These are phyloP conservation scores for Ornithoptera alexandrae DNA, from an alignment of 2,888 invertebrate genomes.

Conservation along the genomic window DNA sequence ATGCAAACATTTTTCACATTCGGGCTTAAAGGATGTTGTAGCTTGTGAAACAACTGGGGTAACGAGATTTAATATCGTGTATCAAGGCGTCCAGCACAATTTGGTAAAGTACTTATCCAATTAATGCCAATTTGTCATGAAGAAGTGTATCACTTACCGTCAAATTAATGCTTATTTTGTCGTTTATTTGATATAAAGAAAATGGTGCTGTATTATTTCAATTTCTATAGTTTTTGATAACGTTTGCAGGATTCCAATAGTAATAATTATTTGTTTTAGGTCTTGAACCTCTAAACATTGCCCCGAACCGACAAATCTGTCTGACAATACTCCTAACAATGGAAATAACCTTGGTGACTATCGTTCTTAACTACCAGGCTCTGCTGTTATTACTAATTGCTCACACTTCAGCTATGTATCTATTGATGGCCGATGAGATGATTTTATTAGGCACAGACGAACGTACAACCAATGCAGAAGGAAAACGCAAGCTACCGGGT, in stretches of 20 bases:
- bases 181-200: too few species aligned
- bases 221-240: too few species aligned
- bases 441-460: slow-evolving; percentile 42
- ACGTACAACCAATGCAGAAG: slow-evolving; percentile 38
- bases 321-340: slow-evolving; percentile 42
- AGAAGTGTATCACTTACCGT: too few species aligned
- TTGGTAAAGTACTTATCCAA: too few species aligned
- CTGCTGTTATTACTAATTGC: slow-evolving; percentile 56
- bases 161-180: too few species aligned
- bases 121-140: too few species aligned
- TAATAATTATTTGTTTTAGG: slow-evolving; percentile 45
- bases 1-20: too few species aligned
- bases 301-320: slow-evolving; percentile 58
- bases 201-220: too few species aligned
- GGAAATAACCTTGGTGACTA: slow-evolving; percentile 49
- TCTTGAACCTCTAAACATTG: slow-evolving; percentile 48
- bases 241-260: background rate
- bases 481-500: slow-evolving; percentile 44
- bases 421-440: slow-evolving; percentile 56
- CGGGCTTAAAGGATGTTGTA: too few species aligned
- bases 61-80: too few species aligned
- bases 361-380: slow-evolving; percentile 58
- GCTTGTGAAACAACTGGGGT: too few species aligned
- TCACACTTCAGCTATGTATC: slow-evolving; percentile 60
- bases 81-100: too few species aligned